A percentile compares a stretch with the other conserved stretches of the same genome.
Evolutionary conservation across 2,113 vertebrate genomes (phyloP).

Genomic region (Sinocyclocheilus maitianheensis): DNA sequence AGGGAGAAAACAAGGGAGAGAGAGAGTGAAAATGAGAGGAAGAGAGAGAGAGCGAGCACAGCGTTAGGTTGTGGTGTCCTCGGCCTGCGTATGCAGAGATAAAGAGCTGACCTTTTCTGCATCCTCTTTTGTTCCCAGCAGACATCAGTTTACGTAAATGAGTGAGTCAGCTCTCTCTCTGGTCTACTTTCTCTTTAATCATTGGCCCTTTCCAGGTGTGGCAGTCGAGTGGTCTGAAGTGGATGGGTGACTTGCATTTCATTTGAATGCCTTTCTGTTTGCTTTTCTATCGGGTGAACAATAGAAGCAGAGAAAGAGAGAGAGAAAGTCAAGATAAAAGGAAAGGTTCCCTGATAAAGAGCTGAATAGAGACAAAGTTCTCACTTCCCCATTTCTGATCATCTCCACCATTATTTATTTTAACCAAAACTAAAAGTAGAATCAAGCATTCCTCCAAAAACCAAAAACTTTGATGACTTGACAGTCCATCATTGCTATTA

Average conservation of each 20-base stretch:
- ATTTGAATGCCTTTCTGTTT: conserved; percentile 57
- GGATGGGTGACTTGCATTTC: conserved; percentile 49
- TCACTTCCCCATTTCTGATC: not conserved
- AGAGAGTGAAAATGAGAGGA: conserved; percentile 46
- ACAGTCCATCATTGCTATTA: no score
- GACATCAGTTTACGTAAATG: conserved; percentile 53
- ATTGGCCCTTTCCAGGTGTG: conserved; percentile 51
- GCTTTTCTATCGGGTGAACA: conserved; percentile 45
- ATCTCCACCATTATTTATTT: not conserved
- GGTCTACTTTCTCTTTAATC: conserved; percentile 37
- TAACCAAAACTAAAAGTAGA: not conserved
- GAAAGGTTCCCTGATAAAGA: not conserved
- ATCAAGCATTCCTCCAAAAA: not conserved
- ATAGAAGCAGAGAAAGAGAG: conserved; percentile 19
- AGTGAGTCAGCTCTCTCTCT: conserved; percentile 52
- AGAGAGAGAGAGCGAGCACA: conserved; percentile 30
- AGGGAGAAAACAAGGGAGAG: conserved; percentile 41
- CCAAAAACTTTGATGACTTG: no score
- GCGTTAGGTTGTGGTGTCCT: conserved; percentile 43
- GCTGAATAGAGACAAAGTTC: not conserved
- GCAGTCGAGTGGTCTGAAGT: conserved; percentile 30
- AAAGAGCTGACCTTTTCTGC: conserved; percentile 56
- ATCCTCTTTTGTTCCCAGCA: conserved; percentile 54
- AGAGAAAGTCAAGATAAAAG: conserved; percentile 1
- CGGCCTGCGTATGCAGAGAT: conserved; percentile 43